These are phyloP conservation scores for Netta rufina DNA, from an alignment of 2,797 vertebrate genomes.

Conservation along the genomic window DNA sequence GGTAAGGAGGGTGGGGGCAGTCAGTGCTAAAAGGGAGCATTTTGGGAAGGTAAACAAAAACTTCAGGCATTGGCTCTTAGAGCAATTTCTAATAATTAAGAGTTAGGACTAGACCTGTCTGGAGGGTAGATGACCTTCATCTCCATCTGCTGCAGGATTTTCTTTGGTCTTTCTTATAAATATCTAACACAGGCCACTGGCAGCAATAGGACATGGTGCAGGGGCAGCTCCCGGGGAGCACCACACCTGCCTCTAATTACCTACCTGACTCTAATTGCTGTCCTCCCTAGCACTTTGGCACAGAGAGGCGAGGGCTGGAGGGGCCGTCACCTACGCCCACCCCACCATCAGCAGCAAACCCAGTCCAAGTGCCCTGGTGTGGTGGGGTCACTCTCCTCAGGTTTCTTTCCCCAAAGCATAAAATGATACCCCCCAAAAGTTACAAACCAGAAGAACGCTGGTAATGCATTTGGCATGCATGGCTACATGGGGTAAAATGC, in stretches of 20 bases:
- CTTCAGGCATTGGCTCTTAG: not conserved
- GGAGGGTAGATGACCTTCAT: not conserved
- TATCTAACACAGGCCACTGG: not conserved
- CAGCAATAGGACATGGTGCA: not conserved
- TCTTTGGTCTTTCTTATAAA: not conserved
- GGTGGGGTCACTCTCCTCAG: not conserved
- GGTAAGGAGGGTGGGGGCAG: accelerated
- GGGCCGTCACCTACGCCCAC: not conserved
- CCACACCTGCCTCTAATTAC: not conserved
- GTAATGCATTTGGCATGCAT: not conserved
- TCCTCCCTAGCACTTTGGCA: not conserved
- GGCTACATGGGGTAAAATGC: accelerated
- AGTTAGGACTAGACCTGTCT: not conserved
- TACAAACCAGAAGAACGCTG: not conserved
- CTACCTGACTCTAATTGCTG: not conserved
- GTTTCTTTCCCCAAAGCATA: not conserved
- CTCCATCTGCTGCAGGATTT: not conserved
- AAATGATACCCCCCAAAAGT: accelerated
- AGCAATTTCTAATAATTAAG: not conserved
- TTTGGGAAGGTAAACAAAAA: not conserved
- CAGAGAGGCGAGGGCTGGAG: not conserved
- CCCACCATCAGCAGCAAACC: accelerated
- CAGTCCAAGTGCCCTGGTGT: accelerated
- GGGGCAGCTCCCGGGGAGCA: not conserved
- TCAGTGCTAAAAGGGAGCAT: not conserved